A percentile compares a stretch with the other conserved stretches of the same genome.
phyloP scores from a whole-genome alignment of 2,888 invertebrate genomes.

The Lissonota sp. region DNA sequence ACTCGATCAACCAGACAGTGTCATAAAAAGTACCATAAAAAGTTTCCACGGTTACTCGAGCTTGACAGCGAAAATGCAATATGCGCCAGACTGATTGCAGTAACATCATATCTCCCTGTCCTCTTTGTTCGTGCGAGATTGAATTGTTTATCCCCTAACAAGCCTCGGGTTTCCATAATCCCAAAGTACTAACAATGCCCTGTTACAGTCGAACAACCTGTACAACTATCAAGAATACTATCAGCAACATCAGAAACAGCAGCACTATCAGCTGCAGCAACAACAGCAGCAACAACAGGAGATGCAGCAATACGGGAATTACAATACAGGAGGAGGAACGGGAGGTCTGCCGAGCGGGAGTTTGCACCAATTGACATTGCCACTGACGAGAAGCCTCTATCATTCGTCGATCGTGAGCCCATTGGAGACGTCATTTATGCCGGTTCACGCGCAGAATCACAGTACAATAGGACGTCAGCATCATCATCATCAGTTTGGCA shows the following conservation, averaged over 20 bases:
- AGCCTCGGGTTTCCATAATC: conserved; percentile 50
- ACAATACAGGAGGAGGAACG: conserved; percentile 48
- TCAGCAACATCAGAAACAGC: conserved; percentile 74
- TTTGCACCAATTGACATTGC: conserved; percentile 82
- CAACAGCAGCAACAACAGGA: conserved; percentile 79
- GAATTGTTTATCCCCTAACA: conserved; percentile 33
- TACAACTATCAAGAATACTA: conserved; percentile 83
- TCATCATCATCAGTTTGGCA: conserved; percentile 67
- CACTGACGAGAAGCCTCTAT: conserved; percentile 81
- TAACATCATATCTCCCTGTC: too few relatives aligned
- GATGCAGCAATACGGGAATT: conserved; percentile 84
- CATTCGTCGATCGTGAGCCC: conserved; percentile 81
- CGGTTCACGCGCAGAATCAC: conserved; percentile 74
- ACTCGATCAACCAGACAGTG: too few relatives aligned
- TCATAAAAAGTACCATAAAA: too few relatives aligned
- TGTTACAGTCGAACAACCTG: conserved; percentile 83
- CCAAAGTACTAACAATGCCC: conserved; percentile 76
- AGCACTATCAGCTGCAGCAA: conserved; percentile 72
- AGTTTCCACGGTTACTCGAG: too few relatives aligned
- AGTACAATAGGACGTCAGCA: conserved; percentile 67
- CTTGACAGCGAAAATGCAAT: too few relatives aligned
- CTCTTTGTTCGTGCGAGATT: neutral
- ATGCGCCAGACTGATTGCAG: too few relatives aligned
- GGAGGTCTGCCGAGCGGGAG: conserved; percentile 80
- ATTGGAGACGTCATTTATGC: conserved; percentile 76